A percentile compares a stretch with the other conserved stretches of the same genome.
Conservation (phyloP, 2,888 invertebrate species). For the Acrobasis consociella region DNA sequence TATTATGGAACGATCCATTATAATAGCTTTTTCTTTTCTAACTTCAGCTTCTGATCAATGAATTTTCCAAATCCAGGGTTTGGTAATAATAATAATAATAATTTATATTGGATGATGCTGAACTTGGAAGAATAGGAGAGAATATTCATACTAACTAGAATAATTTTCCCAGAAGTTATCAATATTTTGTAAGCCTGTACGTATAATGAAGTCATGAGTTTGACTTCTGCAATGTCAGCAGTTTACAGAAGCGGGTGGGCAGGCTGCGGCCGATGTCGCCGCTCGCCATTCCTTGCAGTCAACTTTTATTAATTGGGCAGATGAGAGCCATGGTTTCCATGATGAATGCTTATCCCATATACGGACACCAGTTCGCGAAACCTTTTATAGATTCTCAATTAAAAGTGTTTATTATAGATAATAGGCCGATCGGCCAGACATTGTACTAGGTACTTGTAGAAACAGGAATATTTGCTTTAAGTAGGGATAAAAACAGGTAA, state of each 20-base stretch:
- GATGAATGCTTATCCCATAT: constrained; percentile 79
- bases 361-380: constrained; percentile 76
- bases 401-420: constrained; percentile 82
- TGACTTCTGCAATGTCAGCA: neutral
- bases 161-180: too few relatives aligned
- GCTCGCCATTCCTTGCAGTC: constrained; percentile 75
- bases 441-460: constrained; percentile 63
- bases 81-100: too few relatives aligned
- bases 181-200: too few relatives aligned
- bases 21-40: too few relatives aligned
- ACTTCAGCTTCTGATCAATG: too few relatives aligned
- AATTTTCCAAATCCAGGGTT: too few relatives aligned
- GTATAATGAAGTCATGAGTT: neutral
- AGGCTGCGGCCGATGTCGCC: constrained; percentile 63
- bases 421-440: constrained; percentile 71
- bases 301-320: constrained; percentile 83
- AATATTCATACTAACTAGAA: too few relatives aligned
- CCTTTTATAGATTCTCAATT: constrained; percentile 83
- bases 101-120: too few relatives aligned
- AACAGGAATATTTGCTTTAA: constrained; percentile 80
- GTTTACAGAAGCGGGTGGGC: constrained; percentile 53
- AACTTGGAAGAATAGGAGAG: too few relatives aligned
- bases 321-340: constrained; percentile 77
- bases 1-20: too few relatives aligned
- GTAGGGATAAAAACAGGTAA: constrained; percentile 77